Percentiles rank a stretch among this genome's conserved stretches.
Evolutionary conservation across 1,140 invertebrate genomes (phyloP).

Genomic region (Scaptomyza pallida): DNA sequence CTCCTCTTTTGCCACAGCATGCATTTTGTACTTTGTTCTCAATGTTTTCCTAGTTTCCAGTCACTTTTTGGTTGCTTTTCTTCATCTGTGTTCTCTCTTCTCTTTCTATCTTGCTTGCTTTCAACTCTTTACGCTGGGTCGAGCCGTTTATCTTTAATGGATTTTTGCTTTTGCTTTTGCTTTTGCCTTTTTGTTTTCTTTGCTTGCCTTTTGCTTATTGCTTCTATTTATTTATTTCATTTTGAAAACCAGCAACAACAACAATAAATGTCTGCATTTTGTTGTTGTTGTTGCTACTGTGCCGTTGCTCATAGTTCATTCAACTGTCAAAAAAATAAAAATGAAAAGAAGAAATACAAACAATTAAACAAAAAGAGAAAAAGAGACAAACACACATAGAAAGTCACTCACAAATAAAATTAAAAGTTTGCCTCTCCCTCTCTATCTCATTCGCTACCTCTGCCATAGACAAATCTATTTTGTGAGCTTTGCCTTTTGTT

Average conservation of each 20-base stretch:
- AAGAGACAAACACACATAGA: constrained; percentile 26
- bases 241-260: constrained; percentile 10
- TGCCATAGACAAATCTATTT: neutral
- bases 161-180: no score
- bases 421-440: constrained; percentile 40
- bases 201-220: constrained; percentile 30
- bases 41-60: constrained; percentile 35
- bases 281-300: constrained; percentile 26
- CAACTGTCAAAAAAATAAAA: constrained; percentile 65
- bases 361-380: constrained; percentile 32
- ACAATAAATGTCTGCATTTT: constrained; percentile 8
- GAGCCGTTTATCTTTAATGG: constrained; percentile 43
- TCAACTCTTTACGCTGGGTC: constrained; percentile 25
- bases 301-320: constrained; percentile 54
- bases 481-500: constrained; percentile 30
- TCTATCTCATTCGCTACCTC: no score
- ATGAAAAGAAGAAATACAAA: constrained; percentile 38
- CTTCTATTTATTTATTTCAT: constrained; percentile 49
- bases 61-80: constrained; percentile 61
- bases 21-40: constrained; percentile 43
- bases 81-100: constrained; percentile 11
- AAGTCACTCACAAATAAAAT: constrained; percentile 46
- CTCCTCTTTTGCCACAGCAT: constrained; percentile 16
- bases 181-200: constrained; percentile 26
- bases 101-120: constrained; percentile 12